Evolutionary conservation across 2,113 vertebrate genomes (phyloP).

Genomic region (Urocynchramus pylzowi): DNA sequence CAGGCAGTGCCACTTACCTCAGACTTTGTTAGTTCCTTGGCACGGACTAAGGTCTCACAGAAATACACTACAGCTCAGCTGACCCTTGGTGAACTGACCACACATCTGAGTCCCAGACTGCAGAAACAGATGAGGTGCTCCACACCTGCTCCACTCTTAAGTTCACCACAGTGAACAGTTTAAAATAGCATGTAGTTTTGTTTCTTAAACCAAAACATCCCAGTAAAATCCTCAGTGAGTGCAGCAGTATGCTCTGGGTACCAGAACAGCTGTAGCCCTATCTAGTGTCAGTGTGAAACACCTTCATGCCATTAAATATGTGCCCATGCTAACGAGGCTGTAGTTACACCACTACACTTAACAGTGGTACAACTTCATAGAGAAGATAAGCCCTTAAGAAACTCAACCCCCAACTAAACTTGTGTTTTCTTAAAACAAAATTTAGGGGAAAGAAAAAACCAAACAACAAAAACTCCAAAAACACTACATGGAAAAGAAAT

Average conservation of each 20-base stretch:
- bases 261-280: not conserved
- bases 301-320: not conserved
- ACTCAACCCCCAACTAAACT: not conserved
- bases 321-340: not conserved
- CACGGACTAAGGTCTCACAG: not conserved
- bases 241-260: not conserved
- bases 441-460: not conserved
- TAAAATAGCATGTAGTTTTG: not conserved
- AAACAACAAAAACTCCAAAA: not conserved
- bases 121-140: not conserved
- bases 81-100: not conserved
- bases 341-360: not conserved
- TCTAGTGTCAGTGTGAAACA: not conserved
- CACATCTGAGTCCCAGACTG: not conserved
- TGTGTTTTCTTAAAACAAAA: not conserved
- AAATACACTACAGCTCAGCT: not conserved
- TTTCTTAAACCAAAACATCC: not conserved
- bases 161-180: not conserved
- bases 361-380: not conserved
- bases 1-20: not conserved
- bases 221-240: not conserved
- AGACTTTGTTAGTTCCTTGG: not conserved
- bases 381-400: not conserved
- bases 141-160: not conserved
- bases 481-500: constrained; percentile 24